Percentiles rank a stretch among this genome's conserved stretches.
Evolutionary conservation across 1,140 invertebrate genomes (phyloP).

Genomic region (Phymastichus coffea): DNA sequence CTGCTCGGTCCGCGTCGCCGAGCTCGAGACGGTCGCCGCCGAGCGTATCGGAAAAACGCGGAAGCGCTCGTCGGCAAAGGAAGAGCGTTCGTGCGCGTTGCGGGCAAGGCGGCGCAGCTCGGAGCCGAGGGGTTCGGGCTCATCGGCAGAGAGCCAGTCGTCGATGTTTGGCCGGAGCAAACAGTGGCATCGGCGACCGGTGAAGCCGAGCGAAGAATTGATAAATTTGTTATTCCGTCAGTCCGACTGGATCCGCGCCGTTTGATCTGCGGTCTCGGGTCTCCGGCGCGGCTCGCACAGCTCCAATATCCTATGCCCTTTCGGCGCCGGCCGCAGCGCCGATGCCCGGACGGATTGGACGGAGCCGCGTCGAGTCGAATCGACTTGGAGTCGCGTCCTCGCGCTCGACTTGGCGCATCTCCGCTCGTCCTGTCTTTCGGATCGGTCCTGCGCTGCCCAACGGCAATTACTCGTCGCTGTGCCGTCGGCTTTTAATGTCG

Average conservation of each 20-base stretch:
- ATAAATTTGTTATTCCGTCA: conserved; percentile 59
- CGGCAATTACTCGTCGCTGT: no score
- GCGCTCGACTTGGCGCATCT: no score
- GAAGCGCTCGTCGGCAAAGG: background rate
- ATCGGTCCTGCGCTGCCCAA: no score
- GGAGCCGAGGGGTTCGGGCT: conserved; percentile 29
- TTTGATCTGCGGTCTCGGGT: conserved; percentile 47
- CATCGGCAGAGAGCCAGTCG: background rate
- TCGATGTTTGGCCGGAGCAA: conserved; percentile 18
- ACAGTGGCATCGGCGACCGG: no score
- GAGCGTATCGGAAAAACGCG: background rate
- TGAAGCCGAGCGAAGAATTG: conserved; percentile 56
- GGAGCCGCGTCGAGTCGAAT: no score
- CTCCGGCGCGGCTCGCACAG: no score
- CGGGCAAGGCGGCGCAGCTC: background rate
- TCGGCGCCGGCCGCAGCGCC: background rate
- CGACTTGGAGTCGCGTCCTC: no score
- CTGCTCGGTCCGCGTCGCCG: background rate
- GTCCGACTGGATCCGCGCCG: conserved; percentile 40
- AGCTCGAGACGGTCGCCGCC: background rate
- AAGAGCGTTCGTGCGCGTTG: background rate
- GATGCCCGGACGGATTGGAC: background rate
- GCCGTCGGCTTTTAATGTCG: no score
- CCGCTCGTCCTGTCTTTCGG: no score
- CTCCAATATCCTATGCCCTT: conserved; percentile 19